Base-by-base conservation (phyloP, 2,888 invertebrate species). In the Cheilosia grossa region DNA sequence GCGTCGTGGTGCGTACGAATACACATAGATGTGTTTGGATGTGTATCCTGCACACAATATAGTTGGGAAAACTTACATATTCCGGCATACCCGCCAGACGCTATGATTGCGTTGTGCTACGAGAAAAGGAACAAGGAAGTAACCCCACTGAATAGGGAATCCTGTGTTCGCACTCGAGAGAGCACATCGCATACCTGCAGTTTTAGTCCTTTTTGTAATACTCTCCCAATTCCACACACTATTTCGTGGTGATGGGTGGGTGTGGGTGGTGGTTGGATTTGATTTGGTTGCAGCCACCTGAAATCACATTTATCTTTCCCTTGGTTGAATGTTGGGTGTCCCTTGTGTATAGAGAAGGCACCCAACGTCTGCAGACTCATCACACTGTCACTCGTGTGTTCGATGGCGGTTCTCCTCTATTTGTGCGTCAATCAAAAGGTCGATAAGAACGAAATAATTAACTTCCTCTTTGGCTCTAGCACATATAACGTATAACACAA, bases 361-460 rank as follows among this genome's bases (percentile, higher is more conserved):
- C 13, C 53, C 61, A 56, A 17, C 72, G 44, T n/a, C 17, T n/a
- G 33, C 44, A 27, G 21, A 13, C 27, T 64, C 37, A 15, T 33
- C n/a, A 40, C 44, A 58, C 4, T 49, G 58, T 61, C 33, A 51
- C 30, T 53, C 49, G 33, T 66, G 61, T 75, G 19, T 54, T 9
- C 58, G 56, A 13, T n/a, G 56, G 17, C 6, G 61, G 30, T 58
- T 49, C 56, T 51, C 19, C 47, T 59, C 53, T 59, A 30, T 47
- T 49, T 74, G 56, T 69, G 74, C 51, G 75, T 63, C 69, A 69
- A 74, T 44, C 70, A 75, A 70, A 51, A 47, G 40, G 64, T 54
- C 72, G 82, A 74, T 79, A 86, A 86, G 86, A 67, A 75, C 80
- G 69, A 87, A 82, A 87, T 82, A 86, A 86, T 87, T 86, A 87